phyloP scores from a whole-genome alignment of 2,888 invertebrate species.

The Nephrotoma guestfalica region DNA sequence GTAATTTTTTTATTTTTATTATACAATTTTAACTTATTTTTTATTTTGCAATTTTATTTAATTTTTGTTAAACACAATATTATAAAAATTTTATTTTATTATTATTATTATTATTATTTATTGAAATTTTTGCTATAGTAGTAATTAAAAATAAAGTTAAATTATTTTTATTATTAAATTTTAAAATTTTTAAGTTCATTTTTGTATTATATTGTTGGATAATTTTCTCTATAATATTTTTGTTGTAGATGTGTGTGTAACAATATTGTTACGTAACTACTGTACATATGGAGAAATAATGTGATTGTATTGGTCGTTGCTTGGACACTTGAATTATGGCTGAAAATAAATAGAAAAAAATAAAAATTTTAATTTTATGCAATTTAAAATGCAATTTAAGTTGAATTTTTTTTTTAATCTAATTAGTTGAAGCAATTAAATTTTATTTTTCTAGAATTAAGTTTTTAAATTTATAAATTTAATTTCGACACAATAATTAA shows the following conservation, averaged over 20 bases:
- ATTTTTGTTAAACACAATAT: not conserved
- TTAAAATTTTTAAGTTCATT: not conserved
- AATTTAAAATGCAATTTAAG: not conserved
- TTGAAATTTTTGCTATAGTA: not conserved
- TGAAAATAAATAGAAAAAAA: not conserved
- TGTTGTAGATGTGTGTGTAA: not conserved
- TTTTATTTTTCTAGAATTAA: no score
- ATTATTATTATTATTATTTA: not conserved
- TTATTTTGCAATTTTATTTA: not conserved
- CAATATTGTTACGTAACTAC: not conserved
- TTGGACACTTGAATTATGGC: not conserved
- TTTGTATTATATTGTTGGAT: not conserved
- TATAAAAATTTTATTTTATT: not conserved
- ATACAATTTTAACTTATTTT: not conserved
- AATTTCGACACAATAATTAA: no score
- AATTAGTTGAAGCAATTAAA: not conserved
- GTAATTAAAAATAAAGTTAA: not conserved
- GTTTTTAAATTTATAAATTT: no score
- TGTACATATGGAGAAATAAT: not conserved
- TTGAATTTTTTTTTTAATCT: not conserved
- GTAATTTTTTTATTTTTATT: not conserved
- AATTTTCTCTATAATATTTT: not conserved
- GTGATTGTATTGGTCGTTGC: not conserved
- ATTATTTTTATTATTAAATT: not conserved
- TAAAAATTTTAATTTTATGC: not conserved